Base-by-base conservation (phyloP, 1,140 invertebrate species). In the Camponotus floridanus region DNA sequence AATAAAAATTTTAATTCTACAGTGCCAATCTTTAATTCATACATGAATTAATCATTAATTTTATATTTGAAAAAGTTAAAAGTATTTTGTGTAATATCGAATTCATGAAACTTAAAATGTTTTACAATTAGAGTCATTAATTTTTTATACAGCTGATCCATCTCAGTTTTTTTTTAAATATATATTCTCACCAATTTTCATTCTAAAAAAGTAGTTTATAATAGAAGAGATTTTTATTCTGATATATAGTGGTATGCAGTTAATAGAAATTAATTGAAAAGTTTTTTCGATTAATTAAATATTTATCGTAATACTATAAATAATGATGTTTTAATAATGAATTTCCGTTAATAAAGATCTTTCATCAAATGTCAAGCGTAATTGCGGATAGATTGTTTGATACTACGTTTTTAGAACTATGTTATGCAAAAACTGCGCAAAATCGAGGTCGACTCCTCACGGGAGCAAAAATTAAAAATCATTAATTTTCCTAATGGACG, bases 401-500 rank as follows among this genome's bases (percentile, higher is more conserved):
- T 21, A 68, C 57, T 31, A 45, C 31, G 9, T 73, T 73, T 31
- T 81, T 39, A 39, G 39, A 61, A 48, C 8, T 5, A 9, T 13
- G 26, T 11, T 36, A 33, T 2, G 51, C 13, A 8, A 26, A 61
- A 21, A 4, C 2, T 36, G 31, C 15, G 51, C 68, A 33, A 18
- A 48, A 74, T 83, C n/a, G 68, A 74, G 51, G 39, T n/a, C 48
- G 48, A 33, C 36, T 76, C 68, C 48, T 51, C 31, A 8, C 0
- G 59, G 57, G 68, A 78, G 85, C 51, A 73, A 92, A 90, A 89
- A 81, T 85, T 88, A 86, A 91, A 92, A 91, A 91, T 91, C 90
- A 92, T 92, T 91, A 92, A 92, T 92, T 92, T 92, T 88, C 92
- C 83, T 92, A 92, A 92, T 92, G 87, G 87, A 88, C 76, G 84